phyloP scores from a whole-genome alignment of 2,797 vertebrate species.

The Tachyglossus aculeatus region DNA sequence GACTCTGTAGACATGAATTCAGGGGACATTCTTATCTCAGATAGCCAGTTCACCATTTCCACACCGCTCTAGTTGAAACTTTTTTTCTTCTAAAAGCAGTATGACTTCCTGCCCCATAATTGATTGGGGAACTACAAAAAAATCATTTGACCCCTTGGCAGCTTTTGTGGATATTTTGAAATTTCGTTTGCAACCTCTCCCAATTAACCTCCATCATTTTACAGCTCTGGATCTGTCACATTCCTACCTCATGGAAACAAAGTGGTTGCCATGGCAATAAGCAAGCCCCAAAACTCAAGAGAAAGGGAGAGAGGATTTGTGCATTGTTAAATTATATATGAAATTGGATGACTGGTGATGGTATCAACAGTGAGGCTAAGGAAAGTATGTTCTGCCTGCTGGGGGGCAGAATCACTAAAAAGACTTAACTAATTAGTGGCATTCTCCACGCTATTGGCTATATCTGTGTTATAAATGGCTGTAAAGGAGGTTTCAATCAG shows the following conservation, averaged over 20 bases:
- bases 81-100: not conserved
- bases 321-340: not conserved
- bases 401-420: not conserved
- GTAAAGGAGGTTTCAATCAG: not conserved
- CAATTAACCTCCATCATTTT: not conserved
- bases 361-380: not conserved
- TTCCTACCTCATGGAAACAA: constrained; percentile 5
- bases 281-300: not conserved
- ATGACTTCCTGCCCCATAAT: not conserved
- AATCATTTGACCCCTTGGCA: not conserved
- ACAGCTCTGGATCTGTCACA: not conserved
- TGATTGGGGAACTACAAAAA: not conserved
- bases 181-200: constrained; percentile 3
- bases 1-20: no score
- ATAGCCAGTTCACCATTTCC: no score
- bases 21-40: no score
- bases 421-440: no score
- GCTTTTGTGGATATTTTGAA: not conserved
- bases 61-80: no score
- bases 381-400: not conserved
- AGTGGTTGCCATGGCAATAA: not conserved
- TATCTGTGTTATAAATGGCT: not conserved
- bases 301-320: not conserved
- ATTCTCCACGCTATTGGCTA: not conserved
- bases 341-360: no score